Evolutionary conservation across 1,140 invertebrate species (phyloP), one percentile per base, ranked within the genome.

Genomic region (Ruditapes philippinarum): DNA sequence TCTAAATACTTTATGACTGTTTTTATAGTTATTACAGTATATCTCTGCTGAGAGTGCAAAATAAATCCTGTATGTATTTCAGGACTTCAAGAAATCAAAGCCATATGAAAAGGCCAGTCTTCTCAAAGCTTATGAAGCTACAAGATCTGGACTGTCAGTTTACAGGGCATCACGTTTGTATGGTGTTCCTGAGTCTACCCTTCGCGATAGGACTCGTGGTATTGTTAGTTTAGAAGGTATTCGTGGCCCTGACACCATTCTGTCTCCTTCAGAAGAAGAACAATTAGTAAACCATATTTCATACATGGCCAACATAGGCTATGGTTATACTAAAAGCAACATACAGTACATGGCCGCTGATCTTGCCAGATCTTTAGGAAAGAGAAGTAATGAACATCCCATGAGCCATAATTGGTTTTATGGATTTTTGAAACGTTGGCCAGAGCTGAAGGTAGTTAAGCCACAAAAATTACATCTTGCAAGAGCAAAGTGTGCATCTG

Each of bases 301-400:
- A 9, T 86, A 90, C 28, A 80, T 90, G 76, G 82, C 73, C 33
- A n/a, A 45, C 19, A 86, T 87, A 65, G 83, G 82, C 9, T 90
- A 90, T 70, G 82, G 60, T 4, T 87, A 87, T 68, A 73, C 38
- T 19, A 80, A 81, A 36, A 17, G 36, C 22, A 70, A 81, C 22
- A 68, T 76, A 3, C 73, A 78, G 62, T 70, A 81, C 33, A 70
- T 86, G 62, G 74, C 25, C 17, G 22, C 25, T 33, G 89, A 90
- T n/a, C 81, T 31, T 81, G 84, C 82, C n/a, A 4, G 54, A 2
- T 89, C 79, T 12, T 19, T 76, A 68, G 70, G 82, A 25, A 89
- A 83, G 49, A 54, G 0, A 38, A 54, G 60, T 0, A 85, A 78
- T 38, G 19, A 54, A 62, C 17, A 70, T 7, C n/a, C 33, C 25